Evolutionary conservation across 2,888 invertebrate genomes (phyloP).

Genomic region (Lutraria lutraria): DNA sequence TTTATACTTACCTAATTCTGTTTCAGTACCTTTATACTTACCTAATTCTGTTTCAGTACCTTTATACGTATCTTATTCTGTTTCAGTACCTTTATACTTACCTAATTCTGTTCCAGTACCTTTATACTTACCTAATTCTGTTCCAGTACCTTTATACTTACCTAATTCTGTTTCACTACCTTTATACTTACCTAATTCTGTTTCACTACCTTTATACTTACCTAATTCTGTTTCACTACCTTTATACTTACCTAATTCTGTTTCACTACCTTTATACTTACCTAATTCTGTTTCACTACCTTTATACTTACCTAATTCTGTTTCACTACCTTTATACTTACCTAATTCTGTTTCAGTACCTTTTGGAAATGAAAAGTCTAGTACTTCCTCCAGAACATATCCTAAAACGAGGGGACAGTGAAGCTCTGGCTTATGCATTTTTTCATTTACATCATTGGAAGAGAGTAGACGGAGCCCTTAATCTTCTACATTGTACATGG

Average conservation of each 20-base stretch:
- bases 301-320: too few species aligned
- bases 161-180: constrained; percentile 89
- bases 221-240: constrained; percentile 89
- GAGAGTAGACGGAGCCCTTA: constrained; percentile 96
- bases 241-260: too few species aligned
- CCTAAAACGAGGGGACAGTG: constrained; percentile 97
- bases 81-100: constrained; percentile 92
- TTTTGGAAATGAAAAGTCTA: constrained; percentile 97
- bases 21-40: constrained; percentile 92
- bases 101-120: constrained; percentile 89
- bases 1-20: too few species aligned
- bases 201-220: constrained; percentile 92
- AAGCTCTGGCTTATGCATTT: constrained; percentile 98
- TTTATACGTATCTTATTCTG: too few species aligned
- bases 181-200: too few species aligned
- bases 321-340: too few species aligned
- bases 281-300: constrained; percentile 89
- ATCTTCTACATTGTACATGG: constrained; percentile 96
- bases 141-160: constrained; percentile 92
- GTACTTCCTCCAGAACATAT: constrained; percentile 99
- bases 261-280: constrained; percentile 92
- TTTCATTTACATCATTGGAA: constrained; percentile 99
- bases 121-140: too few species aligned
- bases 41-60: constrained; percentile 89
- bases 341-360: constrained; percentile 89